phyloP scores from a whole-genome alignment of 1,140 invertebrate genomes.

The Drosophila kepulauana region DNA sequence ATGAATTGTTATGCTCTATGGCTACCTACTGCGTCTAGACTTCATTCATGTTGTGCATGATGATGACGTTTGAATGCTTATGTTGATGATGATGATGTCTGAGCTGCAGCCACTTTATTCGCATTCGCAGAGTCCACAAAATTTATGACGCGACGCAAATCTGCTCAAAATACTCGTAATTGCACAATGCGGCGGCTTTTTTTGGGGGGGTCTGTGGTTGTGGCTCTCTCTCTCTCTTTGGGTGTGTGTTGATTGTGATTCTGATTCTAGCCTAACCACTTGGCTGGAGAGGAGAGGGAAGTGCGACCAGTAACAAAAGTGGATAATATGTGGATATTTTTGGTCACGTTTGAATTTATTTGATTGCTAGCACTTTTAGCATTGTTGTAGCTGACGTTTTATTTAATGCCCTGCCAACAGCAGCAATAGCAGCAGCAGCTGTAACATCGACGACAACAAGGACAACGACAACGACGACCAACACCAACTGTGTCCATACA shows the following conservation, averaged over 20 bases:
- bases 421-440: conserved; percentile 44
- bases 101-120: conserved; percentile 53
- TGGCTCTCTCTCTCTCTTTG: background rate
- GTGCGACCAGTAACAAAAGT: conserved; percentile 51
- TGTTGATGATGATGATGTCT: conserved; percentile 64
- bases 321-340: conserved; percentile 84
- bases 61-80: conserved; percentile 9
- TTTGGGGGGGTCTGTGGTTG: background rate
- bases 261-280: conserved; percentile 28
- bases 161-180: conserved; percentile 69
- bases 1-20: conserved; percentile 37
- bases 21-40: conserved; percentile 42
- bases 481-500: conserved; percentile 25
- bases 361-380: conserved; percentile 83
- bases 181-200: conserved; percentile 33
- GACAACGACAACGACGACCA: conserved; percentile 12
- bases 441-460: conserved; percentile 37
- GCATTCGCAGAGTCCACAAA: conserved; percentile 30
- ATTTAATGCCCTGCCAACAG: conserved; percentile 79
- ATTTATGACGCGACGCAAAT: conserved; percentile 78
- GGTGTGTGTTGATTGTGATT: background rate
- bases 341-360: conserved; percentile 84
- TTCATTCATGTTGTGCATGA: conserved; percentile 29
- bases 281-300: background rate
- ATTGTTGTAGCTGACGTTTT: conserved; percentile 81